Evolutionary conservation across 2,113 vertebrate genomes (phyloP).

Genomic region (Leptosomus discolor): DNA sequence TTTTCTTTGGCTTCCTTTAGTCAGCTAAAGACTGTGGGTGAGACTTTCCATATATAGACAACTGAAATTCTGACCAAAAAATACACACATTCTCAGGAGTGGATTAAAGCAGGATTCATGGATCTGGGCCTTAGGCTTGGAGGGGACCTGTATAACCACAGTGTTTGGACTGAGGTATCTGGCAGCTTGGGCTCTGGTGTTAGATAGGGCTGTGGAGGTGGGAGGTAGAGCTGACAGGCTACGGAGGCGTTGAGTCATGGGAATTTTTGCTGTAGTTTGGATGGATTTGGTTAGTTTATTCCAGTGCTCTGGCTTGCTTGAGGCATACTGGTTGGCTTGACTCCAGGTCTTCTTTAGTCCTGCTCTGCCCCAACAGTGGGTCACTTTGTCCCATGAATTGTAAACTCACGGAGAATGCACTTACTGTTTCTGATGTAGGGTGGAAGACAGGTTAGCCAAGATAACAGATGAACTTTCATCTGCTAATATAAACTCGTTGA

Average conservation of each 20-base stretch:
- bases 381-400: slow-evolving; percentile 1
- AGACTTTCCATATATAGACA: slow-evolving; percentile 51
- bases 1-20: slow-evolving; percentile 45
- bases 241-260: slow-evolving; percentile 20
- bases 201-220: not conserved
- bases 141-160: not conserved
- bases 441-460: not conserved
- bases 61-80: slow-evolving; percentile 39
- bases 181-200: not conserved
- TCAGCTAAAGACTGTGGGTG: slow-evolving; percentile 30
- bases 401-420: not conserved
- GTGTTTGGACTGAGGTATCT: not conserved
- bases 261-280: slow-evolving; percentile 34
- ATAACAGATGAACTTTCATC: not conserved
- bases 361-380: not conserved
- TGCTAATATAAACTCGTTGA: not conserved
- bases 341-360: not conserved
- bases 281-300: slow-evolving; percentile 56
- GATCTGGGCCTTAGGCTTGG: slow-evolving; percentile 1
- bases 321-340: not conserved
- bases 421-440: not conserved
- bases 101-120: slow-evolving; percentile 22
- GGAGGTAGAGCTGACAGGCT: slow-evolving; percentile 23
- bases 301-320: not conserved
- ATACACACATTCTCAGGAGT: slow-evolving; percentile 3